phyloP scores from a whole-genome alignment of 2,888 invertebrate species.

The Dioctria linearis region DNA sequence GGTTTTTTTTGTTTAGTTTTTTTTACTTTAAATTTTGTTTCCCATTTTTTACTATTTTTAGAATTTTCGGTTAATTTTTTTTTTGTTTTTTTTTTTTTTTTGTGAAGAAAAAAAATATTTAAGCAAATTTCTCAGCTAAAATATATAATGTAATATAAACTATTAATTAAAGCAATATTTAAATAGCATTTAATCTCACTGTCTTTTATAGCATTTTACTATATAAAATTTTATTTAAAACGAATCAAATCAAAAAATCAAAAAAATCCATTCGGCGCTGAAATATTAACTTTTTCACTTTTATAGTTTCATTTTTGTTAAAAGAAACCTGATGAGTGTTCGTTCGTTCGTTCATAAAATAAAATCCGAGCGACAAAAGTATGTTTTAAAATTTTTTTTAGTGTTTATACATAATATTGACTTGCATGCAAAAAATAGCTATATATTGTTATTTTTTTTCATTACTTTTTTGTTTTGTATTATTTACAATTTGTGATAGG shows the following conservation, averaged over 20 bases:
- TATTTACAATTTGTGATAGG: constrained; percentile 43
- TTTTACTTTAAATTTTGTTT: constrained; percentile 5
- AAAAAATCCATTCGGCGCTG: constrained; percentile 24
- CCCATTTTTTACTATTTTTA: constrained; percentile 27
- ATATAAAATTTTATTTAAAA: not conserved
- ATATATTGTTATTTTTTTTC: constrained; percentile 48
- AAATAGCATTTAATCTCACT: too few species aligned
- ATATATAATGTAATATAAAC: not conserved
- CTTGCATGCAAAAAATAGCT: constrained; percentile 56
- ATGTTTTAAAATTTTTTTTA: constrained; percentile 60
- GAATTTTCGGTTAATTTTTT: constrained; percentile 17
- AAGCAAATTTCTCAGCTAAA: not conserved
- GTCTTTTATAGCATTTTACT: too few species aligned
- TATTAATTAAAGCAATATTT: too few species aligned
- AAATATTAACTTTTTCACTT: constrained; percentile 61
- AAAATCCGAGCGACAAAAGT: constrained; percentile 61
- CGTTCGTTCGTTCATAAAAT: constrained; percentile 57
- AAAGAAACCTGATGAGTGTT: constrained; percentile 59
- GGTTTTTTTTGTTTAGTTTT: not conserved
- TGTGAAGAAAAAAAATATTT: not conserved
- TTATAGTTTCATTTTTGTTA: constrained; percentile 62
- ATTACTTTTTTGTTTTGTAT: constrained; percentile 45
- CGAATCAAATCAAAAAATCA: constrained; percentile 7
- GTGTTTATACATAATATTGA: constrained; percentile 58
- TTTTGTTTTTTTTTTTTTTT: not conserved